These are phyloP conservation scores for Megathymus violae DNA, from an alignment of 1,140 invertebrate species.

Conservation along the genomic window DNA sequence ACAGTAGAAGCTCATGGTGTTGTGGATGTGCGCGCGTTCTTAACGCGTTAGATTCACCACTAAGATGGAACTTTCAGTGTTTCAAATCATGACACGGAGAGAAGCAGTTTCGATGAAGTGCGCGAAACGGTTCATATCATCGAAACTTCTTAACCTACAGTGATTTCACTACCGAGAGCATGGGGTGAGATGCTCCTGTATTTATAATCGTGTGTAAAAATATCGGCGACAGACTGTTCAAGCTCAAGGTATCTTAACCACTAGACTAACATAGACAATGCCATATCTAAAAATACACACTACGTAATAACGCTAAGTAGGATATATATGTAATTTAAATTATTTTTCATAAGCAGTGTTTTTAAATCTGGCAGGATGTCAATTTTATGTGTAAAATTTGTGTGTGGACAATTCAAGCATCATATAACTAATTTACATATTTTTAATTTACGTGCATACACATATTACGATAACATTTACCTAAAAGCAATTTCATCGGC, in stretches of 20 bases:
- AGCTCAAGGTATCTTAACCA: constrained; percentile 80
- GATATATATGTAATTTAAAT: constrained; percentile 79
- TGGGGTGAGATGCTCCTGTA: constrained; percentile 57
- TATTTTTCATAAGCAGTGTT: constrained; percentile 82
- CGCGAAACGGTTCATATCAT: constrained; percentile 36
- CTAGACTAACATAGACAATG: constrained; percentile 82
- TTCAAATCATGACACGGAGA: constrained; percentile 50
- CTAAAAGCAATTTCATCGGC: constrained; percentile 77
- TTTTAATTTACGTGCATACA: constrained; percentile 76
- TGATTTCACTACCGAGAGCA: constrained; percentile 62
- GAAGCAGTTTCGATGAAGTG: constrained; percentile 39
- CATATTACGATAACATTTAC: constrained; percentile 74
- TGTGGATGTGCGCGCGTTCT: constrained; percentile 28
- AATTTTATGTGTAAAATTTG: constrained; percentile 79
- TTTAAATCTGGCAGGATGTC: constrained; percentile 80
- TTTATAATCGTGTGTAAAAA: constrained; percentile 71
- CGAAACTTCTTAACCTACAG: constrained; percentile 52
- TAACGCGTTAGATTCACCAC: constrained; percentile 33
- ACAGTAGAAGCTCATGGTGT: constrained; percentile 57
- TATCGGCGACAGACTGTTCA: constrained; percentile 74
- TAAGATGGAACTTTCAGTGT: constrained; percentile 34
- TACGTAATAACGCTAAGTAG: constrained; percentile 77
- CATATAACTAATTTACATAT: constrained; percentile 68
- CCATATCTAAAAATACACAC: constrained; percentile 82
- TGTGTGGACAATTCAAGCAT: constrained; percentile 81